phyloP scores from a whole-genome alignment of 2,888 invertebrate species.

The Xestia sexstrigata region DNA sequence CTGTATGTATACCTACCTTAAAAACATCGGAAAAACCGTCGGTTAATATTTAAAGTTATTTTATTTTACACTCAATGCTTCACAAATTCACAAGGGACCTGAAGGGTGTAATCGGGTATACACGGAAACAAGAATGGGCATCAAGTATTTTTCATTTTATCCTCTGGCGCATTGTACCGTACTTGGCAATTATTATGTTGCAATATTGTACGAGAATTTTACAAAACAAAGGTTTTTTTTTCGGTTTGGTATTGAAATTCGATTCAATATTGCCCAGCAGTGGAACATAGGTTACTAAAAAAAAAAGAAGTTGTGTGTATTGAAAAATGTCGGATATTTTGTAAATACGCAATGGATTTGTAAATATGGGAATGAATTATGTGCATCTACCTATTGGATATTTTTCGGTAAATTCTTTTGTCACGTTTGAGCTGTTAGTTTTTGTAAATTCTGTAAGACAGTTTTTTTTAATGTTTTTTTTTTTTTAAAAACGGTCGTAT shows the following conservation, averaged over 20 bases:
- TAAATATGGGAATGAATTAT: not conserved
- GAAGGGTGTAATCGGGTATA: slow-evolving; percentile 62
- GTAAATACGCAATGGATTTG: not conserved
- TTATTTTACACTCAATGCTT: slow-evolving; percentile 2
- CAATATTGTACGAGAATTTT: slow-evolving; percentile 4
- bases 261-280: too few relatives aligned
- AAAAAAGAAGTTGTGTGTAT: too few relatives aligned
- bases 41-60: not conserved
- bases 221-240: not conserved
- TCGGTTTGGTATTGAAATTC: not conserved
- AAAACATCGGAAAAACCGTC: not conserved
- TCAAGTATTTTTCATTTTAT: slow-evolving; percentile 53
- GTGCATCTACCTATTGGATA: not conserved
- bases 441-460: not conserved
- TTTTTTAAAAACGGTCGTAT: not conserved
- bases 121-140: slow-evolving; percentile 51
- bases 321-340: not conserved
- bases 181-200: slow-evolving; percentile 30
- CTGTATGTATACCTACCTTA: too few relatives aligned
- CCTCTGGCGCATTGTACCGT: slow-evolving; percentile 30
- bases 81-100: not conserved
- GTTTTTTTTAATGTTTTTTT: too few relatives aligned
- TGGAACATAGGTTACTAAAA: too few relatives aligned
- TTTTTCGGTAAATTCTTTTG: not conserved
- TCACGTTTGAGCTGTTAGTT: not conserved